Evolutionary conservation across 2,888 invertebrate species (phyloP), one percentile per base, ranked within the genome.

Genomic region (Parnassius glacialis): DNA sequence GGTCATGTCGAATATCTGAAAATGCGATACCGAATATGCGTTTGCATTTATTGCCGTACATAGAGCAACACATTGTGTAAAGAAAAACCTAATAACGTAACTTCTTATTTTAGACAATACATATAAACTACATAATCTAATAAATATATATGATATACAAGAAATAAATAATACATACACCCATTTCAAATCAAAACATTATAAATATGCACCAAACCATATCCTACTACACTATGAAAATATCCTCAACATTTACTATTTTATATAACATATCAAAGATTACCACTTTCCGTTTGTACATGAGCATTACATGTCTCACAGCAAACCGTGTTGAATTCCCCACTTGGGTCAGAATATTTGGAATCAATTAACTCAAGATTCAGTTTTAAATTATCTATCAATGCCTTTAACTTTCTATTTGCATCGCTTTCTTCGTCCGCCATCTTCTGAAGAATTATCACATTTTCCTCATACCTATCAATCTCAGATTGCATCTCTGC

Each of bases 231-330:
- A 55, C 64, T 58, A 65, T 43, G 68, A 50, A 62, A 34, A 5
- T 34, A 7, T 7, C 34, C 34, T 34, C 34, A 34, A 34, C 34
- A 34, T 34, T 34, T 34, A 34, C 50, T 13, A 50, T 9, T 16
- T 50, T 13, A 60, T 70, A 13, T 13, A 7, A 67, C 64, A 64
- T 68, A 65, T 73, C 69, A 65, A 67, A 77, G 69, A 64, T 76
- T 81, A 81, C 81, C 81, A 67, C 68, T 61, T 10, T 76, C 74
- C 52, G 83, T 83, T 65, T 86, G 85, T 63, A 76, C 76, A 68
- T 72, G 73, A 61, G 69, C 76, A 59, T 64, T 68, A 66, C 72
- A 71, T 13, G 69, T 68, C 11, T 81, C 58, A 54, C 74, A 34
- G 34, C 34, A 73, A 60, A 83, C 62, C 16, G 71, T 71, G 20